These are phyloP conservation scores for Tychaedon coryphoeus DNA, from an alignment of 2,113 vertebrate genomes.

Conservation along the genomic window DNA sequence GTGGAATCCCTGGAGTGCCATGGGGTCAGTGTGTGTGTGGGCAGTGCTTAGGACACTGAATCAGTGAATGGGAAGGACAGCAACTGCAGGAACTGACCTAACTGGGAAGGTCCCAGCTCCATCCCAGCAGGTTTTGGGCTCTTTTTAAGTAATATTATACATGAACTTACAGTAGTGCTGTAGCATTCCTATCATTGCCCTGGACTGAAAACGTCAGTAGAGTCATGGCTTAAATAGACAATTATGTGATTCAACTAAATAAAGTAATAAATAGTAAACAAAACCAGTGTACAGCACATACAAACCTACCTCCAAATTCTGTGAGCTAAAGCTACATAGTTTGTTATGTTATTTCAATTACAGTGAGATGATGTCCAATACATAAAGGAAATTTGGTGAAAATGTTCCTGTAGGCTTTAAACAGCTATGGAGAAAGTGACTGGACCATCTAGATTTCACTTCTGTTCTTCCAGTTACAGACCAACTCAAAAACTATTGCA, in stretches of 20 bases:
- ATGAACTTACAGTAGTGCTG: neutral
- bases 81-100: neutral
- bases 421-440: neutral
- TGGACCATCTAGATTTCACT: neutral
- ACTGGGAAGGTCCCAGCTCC: neutral
- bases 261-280: neutral
- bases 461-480: neutral
- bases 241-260: neutral
- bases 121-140: neutral
- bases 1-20: neutral
- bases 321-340: neutral
- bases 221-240: neutral
- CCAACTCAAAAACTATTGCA: neutral
- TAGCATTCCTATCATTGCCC: neutral
- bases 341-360: neutral
- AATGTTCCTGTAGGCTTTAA: neutral
- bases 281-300: neutral
- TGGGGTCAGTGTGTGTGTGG: neutral
- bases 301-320: neutral
- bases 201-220: neutral
- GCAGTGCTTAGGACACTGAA: neutral
- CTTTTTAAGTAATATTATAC: neutral
- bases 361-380: neutral
- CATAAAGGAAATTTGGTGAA: neutral
- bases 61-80: neutral